Evolutionary conservation across 23 tunicate species (phyloP), one percentile per base, ranked within the genome.

Genomic region (Clavelina lepadiformis): DNA sequence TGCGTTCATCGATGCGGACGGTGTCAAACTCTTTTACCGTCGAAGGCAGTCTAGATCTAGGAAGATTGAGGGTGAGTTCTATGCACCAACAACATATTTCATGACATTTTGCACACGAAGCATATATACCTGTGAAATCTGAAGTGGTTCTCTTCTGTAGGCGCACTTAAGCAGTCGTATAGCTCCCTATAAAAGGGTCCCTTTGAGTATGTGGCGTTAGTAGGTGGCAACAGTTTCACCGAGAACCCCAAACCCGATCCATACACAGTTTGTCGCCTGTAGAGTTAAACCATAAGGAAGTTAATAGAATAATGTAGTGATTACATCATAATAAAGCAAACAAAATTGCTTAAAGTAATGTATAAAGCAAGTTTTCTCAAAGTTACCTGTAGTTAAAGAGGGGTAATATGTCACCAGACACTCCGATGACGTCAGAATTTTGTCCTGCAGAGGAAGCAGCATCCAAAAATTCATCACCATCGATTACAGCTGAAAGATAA

Each of bases 91-190:
- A n/a, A n/a, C n/a, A n/a, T n/a, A n/a, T n/a, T n/a, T n/a, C n/a
- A n/a, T n/a, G n/a, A n/a, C n/a, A n/a, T n/a, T n/a, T n/a, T n/a
- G n/a, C n/a, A n/a, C n/a, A n/a, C n/a, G n/a, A n/a, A n/a, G n/a
- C n/a, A n/a, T n/a, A n/a, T n/a, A n/a, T 65, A 84, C 93, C 81
- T 69, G 41, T 69, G 78, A 35, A 86, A 86, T 65, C 95, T 53
- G 71, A 86, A 77, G 54, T 86, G 95, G 51, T 78, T 64, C 27
- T 86, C 79, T 3, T 71, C 59, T n/a, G 38, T 57, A 15, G 76
- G 76, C 5, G 95, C 85, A 11, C 38, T 63, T 25, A 86, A 47
- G 50, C 95, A 86, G 28, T 66, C 76, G 33, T 24, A 75, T 49
- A 77, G 34, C 20, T 86, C 80, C 1, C 44, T 46, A 71, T 70